Percentiles rank a stretch among this genome's conserved stretches.
These are phyloP conservation scores for Poeciliopsis occidentalis DNA, from an alignment of 2,113 vertebrate species.

Conservation along the genomic window DNA sequence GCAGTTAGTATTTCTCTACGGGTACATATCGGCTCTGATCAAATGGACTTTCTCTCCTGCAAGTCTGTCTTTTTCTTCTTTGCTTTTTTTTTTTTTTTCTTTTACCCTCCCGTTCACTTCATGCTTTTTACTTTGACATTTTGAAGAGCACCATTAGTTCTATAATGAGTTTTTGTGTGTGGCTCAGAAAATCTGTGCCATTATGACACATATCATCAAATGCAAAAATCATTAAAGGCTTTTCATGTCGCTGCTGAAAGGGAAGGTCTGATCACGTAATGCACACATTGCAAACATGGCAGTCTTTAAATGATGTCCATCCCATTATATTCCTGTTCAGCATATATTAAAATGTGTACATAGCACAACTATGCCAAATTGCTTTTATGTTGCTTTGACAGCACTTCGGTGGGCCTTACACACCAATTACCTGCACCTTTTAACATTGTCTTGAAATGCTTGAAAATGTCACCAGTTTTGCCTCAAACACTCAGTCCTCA, in stretches of 20 bases:
- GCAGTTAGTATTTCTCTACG: conserved; percentile 29
- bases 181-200: conserved; percentile 60
- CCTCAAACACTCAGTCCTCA: not conserved
- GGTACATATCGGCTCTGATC: conserved; percentile 27
- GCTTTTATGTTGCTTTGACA: not conserved
- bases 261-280: conserved; percentile 18
- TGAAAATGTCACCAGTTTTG: conserved; percentile 32
- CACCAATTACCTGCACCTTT: conserved; percentile 16
- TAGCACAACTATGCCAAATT: not conserved
- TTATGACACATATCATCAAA: conserved; percentile 63
- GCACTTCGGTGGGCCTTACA: not conserved
- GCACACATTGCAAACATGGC: conserved; percentile 8
- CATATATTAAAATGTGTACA: conserved; percentile 6
- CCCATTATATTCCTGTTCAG: conserved; percentile 1
- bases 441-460: conserved; percentile 20
- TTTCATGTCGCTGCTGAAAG: conserved; percentile 55
- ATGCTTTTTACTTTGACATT: conserved; percentile 63
- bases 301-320: conserved; percentile 11
- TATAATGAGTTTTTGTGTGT: conserved; percentile 60
- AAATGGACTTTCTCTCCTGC: conserved; percentile 46
- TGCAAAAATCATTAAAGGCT: conserved; percentile 60
- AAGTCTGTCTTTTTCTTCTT: not conserved
- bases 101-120: conserved; percentile 1
- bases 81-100: not conserved
- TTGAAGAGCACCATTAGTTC: conserved; percentile 67